Conservation (phyloP, 2,797 vertebrate genomes). For the Alfaro cultratus region DNA sequence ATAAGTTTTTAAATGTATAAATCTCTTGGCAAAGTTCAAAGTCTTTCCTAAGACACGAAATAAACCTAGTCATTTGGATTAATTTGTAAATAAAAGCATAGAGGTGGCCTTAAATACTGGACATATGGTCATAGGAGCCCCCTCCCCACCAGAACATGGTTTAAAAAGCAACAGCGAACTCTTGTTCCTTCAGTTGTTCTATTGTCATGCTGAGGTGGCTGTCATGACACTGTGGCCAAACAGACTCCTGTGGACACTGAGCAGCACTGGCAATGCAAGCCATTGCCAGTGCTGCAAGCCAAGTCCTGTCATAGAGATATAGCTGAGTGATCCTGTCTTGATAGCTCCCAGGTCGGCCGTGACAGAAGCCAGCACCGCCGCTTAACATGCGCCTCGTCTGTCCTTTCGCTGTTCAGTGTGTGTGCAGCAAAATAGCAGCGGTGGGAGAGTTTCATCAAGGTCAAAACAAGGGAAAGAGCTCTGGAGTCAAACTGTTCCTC, state of each 20-base stretch:
- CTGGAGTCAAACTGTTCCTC: not conserved
- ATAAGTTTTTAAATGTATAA: constrained; percentile 31
- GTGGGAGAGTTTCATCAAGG: constrained; percentile 37
- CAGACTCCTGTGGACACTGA: constrained; percentile 49
- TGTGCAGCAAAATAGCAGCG: constrained; percentile 44
- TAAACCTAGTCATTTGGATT: not conserved
- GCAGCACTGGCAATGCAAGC: constrained; percentile 29
- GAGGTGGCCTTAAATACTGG: constrained; percentile 1
- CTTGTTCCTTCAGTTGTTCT: constrained; percentile 44
- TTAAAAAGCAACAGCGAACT: constrained; percentile 45
- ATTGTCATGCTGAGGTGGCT: constrained; percentile 59
- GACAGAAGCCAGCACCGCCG: constrained; percentile 62
- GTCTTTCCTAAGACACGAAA: constrained; percentile 1
- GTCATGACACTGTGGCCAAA: constrained; percentile 44
- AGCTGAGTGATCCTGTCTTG: constrained; percentile 53
- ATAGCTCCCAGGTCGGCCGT: constrained; percentile 56
- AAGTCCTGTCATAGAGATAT: constrained; percentile 59
- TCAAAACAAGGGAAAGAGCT: constrained; percentile 19
- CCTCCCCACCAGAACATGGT: constrained; percentile 16
- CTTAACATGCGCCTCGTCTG: constrained; percentile 52
- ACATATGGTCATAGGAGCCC: constrained; percentile 41
- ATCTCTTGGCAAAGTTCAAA: not conserved
- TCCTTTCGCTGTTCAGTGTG: constrained; percentile 52
- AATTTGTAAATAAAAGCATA: not conserved
- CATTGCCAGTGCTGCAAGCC: constrained; percentile 26